Evolutionary conservation across 2,797 vertebrate genomes (phyloP), one percentile per base, ranked within the genome.

Genomic region (Sebastes taczanowskii): DNA sequence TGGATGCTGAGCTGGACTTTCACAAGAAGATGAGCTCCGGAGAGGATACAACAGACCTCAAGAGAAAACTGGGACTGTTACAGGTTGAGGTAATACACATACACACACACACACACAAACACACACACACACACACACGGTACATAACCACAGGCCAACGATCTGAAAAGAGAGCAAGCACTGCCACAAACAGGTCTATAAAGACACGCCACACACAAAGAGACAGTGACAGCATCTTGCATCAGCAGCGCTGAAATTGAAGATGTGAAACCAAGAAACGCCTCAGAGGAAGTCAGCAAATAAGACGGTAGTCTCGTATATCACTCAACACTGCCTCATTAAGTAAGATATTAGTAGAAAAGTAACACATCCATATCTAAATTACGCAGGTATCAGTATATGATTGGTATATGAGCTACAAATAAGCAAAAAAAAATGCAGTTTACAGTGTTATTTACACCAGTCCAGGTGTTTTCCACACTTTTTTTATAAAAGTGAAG

Each of bases 1-100:
- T 99, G 70, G 99, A 99, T 71, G 98, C 97, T 63, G 98, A 99
- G 91, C 91, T 99, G 92, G 98, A 99, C 90, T 97, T 99, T 70
- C 97, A 99, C 63, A 98, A 99, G 92, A 97, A 98, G 70, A 94
- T 99, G 14, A 97, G 96, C 35, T 97, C 98, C 22, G 99, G 99
- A 78, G 99, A 99, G 87, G 99, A 99, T 87, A 99, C 98, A 1
- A 99, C 98, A 34, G 98, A 99, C 34, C 93, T 99, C 82, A 96
- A 97, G 83, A 98, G 97, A 70, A 98, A 97, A 88, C 96, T 99
- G 38, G 97, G 94, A 53, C 97, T 97, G 88, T 90, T 99, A 73
- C 98, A 99, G 55, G 96, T 98, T 70, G 99, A 99, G 97, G 99
- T 99, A 95, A 93, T 4, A 68, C 46, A 68, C 16, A 74, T 13